These are phyloP conservation scores for Odontothrips loti DNA, from an alignment of 2,888 invertebrate genomes.

Conservation along the genomic window DNA sequence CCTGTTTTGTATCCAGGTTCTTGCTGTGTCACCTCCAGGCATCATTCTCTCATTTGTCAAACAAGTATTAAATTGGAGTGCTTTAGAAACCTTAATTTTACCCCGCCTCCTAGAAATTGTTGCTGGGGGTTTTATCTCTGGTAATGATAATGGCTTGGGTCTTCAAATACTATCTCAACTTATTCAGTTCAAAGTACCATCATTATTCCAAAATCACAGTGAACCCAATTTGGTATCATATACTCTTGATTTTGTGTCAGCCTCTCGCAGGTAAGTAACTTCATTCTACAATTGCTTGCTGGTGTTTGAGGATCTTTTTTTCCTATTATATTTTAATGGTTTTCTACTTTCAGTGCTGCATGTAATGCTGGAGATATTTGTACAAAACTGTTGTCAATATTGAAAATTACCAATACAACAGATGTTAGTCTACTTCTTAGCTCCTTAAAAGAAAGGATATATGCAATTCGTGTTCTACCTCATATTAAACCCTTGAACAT, in stretches of 20 bases:
- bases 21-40: conserved; percentile 31
- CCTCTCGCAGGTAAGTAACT: not conserved
- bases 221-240: not conserved
- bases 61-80: conserved; percentile 37
- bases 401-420: not conserved
- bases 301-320: not conserved
- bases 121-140: conserved; percentile 4
- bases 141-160: conserved; percentile 44
- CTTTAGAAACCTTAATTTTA: conserved; percentile 61
- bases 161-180: conserved; percentile 49
- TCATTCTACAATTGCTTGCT: not conserved
- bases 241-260: not conserved
- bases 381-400: not conserved
- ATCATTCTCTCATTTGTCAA: conserved; percentile 53
- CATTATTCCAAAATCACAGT: not conserved
- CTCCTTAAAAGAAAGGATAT: conserved; percentile 49
- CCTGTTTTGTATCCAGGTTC: conserved; percentile 51
- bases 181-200: conserved; percentile 46
- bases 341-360: not conserved
- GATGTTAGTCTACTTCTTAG: conserved; percentile 39
- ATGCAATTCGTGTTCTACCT: conserved; percentile 54
- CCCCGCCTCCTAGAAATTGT: conserved; percentile 57
- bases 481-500: conserved; percentile 53
- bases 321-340: not conserved
- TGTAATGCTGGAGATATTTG: not conserved